A percentile compares a stretch with the other conserved stretches of the same genome.
Conservation (phyloP, 2,113 vertebrate genomes). For the Apaloderma vittatum region DNA sequence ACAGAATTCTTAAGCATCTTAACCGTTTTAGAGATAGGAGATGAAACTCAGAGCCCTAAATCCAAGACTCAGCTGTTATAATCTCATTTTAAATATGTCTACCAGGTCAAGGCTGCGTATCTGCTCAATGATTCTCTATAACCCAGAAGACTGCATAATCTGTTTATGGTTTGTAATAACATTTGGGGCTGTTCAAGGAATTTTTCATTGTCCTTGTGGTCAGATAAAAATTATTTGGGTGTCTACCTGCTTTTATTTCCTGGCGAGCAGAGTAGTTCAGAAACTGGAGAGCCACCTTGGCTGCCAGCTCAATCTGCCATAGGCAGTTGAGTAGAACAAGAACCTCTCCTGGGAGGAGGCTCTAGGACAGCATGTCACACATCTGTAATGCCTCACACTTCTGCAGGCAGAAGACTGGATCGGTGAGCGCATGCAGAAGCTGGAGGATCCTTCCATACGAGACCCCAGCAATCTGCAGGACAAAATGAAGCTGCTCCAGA, state of each 20-base stretch:
- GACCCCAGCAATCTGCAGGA: conserved; percentile 81
- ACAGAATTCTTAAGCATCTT: not conserved
- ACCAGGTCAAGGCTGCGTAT: not conserved
- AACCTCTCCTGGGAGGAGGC: not conserved
- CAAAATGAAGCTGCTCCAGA: conserved; percentile 86
- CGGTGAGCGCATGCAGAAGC: conserved; percentile 83
- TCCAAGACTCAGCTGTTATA: not conserved
- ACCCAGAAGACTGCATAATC: not conserved
- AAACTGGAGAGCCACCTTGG: not conserved
- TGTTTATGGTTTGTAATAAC: not conserved
- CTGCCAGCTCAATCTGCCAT: not conserved
- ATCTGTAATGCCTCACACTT: not conserved
- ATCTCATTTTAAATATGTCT: not conserved
- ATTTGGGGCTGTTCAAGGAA: not conserved
- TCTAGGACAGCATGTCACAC: not conserved
- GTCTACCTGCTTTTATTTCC: not conserved
- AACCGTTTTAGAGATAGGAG: not conserved
- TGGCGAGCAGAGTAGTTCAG: not conserved
- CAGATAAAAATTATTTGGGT: not conserved
- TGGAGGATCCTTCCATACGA: conserved; percentile 81
- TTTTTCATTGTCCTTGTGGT: not conserved
- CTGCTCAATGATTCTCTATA: not conserved
- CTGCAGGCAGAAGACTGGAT: conserved; percentile 88
- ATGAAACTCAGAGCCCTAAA: not conserved
- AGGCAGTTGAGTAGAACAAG: not conserved